These are phyloP conservation scores for Chrysolina oricalcia DNA, from an alignment of 2,888 invertebrate species.

Conservation along the genomic window DNA sequence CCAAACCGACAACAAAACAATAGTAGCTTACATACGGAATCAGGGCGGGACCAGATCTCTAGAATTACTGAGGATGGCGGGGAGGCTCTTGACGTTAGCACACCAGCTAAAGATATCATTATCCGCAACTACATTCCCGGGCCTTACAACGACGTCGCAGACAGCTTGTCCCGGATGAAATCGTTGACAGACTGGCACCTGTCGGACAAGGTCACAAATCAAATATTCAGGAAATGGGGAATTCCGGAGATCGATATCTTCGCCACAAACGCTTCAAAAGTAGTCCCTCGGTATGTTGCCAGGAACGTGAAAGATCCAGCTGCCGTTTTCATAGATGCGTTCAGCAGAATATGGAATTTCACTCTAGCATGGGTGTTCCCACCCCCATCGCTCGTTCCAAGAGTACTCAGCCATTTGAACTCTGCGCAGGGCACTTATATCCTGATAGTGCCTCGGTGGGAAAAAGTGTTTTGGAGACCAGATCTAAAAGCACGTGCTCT, in stretches of 20 bases:
- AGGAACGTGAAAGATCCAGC: constrained; percentile 37
- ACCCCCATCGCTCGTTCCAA: constrained; percentile 59
- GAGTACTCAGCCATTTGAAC: constrained; percentile 58
- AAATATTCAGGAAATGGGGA: constrained; percentile 52
- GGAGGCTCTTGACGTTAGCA: constrained; percentile 34
- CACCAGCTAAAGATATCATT: constrained; percentile 35
- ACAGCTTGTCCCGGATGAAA: constrained; percentile 49
- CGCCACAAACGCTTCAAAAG: constrained; percentile 46
- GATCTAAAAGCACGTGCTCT: constrained; percentile 62
- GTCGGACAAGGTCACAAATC: constrained; percentile 28
- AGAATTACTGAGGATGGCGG: constrained; percentile 23
- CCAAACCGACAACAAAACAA: constrained; percentile 53
- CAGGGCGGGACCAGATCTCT: constrained; percentile 50
- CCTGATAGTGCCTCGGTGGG: constrained; percentile 55
- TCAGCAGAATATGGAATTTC: constrained; percentile 52
- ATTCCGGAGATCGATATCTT: constrained; percentile 51
- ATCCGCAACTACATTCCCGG: constrained; percentile 50
- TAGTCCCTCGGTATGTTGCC: constrained; percentile 48
- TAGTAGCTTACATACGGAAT: constrained; percentile 49
- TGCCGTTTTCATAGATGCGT: constrained; percentile 49
- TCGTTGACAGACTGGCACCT: constrained; percentile 51
- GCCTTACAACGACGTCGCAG: constrained; percentile 51
- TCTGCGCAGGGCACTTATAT: constrained; percentile 54
- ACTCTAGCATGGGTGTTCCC: constrained; percentile 60
- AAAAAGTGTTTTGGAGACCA: constrained; percentile 60